Conservation (phyloP, 2,888 invertebrate species). For the Cerceris ruficornis region DNA sequence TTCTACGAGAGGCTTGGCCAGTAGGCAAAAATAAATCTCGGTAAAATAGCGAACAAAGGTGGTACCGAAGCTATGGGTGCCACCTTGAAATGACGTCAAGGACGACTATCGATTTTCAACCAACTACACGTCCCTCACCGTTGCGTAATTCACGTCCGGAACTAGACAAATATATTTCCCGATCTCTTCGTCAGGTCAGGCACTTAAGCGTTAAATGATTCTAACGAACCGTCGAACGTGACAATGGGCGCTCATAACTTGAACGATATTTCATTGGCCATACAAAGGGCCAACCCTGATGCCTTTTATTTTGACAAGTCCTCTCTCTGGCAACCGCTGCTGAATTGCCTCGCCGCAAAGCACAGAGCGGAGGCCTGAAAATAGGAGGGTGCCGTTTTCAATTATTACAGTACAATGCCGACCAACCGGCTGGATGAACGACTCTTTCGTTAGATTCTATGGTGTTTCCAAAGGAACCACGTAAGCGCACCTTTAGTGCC, state of each 20-base stretch:
- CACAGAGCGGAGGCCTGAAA: slow-evolving; percentile 3
- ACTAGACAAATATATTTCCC: slow-evolving; percentile 35
- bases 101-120: slow-evolving; percentile 6
- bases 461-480: slow-evolving; percentile 26
- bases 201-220: slow-evolving; percentile 58
- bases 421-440: slow-evolving; percentile 27
- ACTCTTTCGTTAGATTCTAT: slow-evolving; percentile 19
- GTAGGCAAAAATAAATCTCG: background rate
- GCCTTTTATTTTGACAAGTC: slow-evolving; percentile 59
- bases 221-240: slow-evolving; percentile 59
- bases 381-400: slow-evolving; percentile 54
- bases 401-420: slow-evolving; percentile 39
- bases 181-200: background rate
- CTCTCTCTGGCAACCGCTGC: slow-evolving; percentile 12
- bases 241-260: slow-evolving; percentile 57
- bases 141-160: slow-evolving; percentile 28
- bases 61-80: background rate
- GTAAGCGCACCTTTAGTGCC: slow-evolving; percentile 43
- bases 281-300: slow-evolving; percentile 43
- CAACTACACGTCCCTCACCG: background rate
- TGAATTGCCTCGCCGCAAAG: background rate
- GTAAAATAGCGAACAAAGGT: background rate
- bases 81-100: background rate
- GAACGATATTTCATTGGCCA: slow-evolving; percentile 59
- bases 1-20: too few relatives aligned